Evolutionary conservation across 2,113 vertebrate species (phyloP), one percentile per base, ranked within the genome.

Genomic region (Eulemur rufifrons): DNA sequence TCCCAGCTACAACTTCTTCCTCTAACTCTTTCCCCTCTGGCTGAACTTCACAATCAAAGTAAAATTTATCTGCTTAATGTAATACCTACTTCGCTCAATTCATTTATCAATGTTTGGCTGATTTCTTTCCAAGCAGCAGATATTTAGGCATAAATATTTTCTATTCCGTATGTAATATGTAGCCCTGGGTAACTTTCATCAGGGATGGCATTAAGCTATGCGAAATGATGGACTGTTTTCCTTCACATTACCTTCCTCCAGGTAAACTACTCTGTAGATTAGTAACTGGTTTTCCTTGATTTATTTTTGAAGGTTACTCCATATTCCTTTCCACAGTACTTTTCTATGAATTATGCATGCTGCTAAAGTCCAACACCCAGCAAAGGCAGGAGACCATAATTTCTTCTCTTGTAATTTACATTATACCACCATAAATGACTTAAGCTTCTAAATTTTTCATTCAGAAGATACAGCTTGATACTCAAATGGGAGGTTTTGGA

Each of bases 251-350:
- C 96, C 97, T 97, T 97, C 97, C 95, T 98, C 91, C 97, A 95
- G 96, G 97, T 97, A 97, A 97, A 95, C 89, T 91, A 37, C 80
- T 94, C 71, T 95, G 93, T n/a, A 96, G 91, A 96, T 97, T 95
- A 97, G 93, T 80, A 93, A 94, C 96, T 6, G 56, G 86, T 77
- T 97, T 97, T 80, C 91, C 86, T 92, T 98, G 97, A 98, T 97
- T 97, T 98, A 97, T 98, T 96, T 96, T 73, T 97, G 97, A 98
- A 97, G 97, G 98, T 97, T 97, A 97, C 94, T 94, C 95, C 96
- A 95, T 92, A 89, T 91, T 89, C 94, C 96, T 96, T 73, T 45
- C 39, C 91, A 66, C 68, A 27, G 89, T 95, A 74, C 93, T 97
- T 97, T 93, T 89, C 86, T 56, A 95, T 97, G 97, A 98, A 98